These are phyloP conservation scores for Cygnus olor DNA, from an alignment of 2,797 vertebrate genomes.

Conservation along the genomic window DNA sequence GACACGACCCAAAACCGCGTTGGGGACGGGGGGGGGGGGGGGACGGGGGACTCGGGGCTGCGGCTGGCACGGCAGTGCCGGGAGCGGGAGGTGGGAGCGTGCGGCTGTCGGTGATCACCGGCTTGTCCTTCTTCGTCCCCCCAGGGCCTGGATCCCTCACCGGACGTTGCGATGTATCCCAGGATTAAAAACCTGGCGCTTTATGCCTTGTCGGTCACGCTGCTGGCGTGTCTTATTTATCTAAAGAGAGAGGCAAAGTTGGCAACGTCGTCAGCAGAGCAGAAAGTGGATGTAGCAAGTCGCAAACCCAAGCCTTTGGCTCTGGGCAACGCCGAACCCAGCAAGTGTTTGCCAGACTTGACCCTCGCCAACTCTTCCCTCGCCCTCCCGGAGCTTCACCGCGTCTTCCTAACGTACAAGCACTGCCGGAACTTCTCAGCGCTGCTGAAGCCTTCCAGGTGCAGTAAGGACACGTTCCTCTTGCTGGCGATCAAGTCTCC, in stretches of 20 bases:
- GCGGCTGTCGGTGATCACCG: rapidly evolving
- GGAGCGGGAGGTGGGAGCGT: rapidly evolving
- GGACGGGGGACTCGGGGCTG: not conserved
- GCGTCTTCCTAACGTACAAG: constrained; percentile 77
- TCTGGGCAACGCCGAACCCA: not conserved
- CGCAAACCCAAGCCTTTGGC: not conserved
- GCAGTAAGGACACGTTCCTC: constrained; percentile 74
- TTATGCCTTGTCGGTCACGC: constrained; percentile 14
- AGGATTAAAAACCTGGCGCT: constrained; percentile 33
- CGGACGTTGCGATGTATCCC: constrained; percentile 48
- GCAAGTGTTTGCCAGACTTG: constrained; percentile 65
- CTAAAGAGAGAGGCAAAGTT: constrained; percentile 53
- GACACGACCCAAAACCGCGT: not conserved
- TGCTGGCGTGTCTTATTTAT: constrained; percentile 60
- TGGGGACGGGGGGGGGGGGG: not conserved
- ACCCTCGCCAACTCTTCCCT: constrained; percentile 45
- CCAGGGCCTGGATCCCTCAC: not conserved
- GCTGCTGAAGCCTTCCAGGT: constrained; percentile 74
- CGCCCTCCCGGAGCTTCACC: constrained; percentile 70
- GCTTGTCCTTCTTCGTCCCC: not conserved
- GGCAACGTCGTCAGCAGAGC: rapidly evolving
- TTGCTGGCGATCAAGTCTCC: constrained; percentile 80
- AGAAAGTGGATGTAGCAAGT: not conserved
- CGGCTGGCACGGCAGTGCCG: not conserved
- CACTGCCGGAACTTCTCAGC: constrained; percentile 79